Evolutionary conservation across 1,140 invertebrate genomes (phyloP), one percentile per base, ranked within the genome.

Genomic region (Thalassaphorura encarpata): DNA sequence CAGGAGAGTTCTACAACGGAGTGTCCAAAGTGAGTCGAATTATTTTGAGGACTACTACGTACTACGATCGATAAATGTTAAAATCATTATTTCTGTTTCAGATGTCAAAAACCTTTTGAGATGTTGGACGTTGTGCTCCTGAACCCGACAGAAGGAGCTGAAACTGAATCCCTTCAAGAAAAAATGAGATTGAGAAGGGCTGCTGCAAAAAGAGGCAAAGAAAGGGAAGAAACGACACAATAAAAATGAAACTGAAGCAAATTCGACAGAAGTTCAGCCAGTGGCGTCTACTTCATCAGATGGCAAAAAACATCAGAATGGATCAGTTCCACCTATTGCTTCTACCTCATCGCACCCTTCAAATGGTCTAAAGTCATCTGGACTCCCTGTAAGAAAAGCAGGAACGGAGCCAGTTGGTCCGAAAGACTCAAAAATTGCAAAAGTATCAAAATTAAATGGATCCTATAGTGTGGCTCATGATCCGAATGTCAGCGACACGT

Each of bases 401-500:
- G n/a, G 13, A 33, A 29, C 26, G 42, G 54, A 19, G 6, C 28
- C n/a, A 42, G 28, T 42, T 41, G n/a, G 8, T 31, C 6, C n/a
- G 40, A 16, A 23, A 6, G 29, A 52, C 11, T 13, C 36, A 18
- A 56, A 42, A n/a, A 23, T 8, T 19, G 26, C 28, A 6, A 47
- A 29, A 5, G 18, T 26, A 26, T 50, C 18, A n/a, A 49, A 42
- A 49, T 88, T 88, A 69, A 79, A 84, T 3, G 87, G 83, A 67
- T 76, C 76, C 40, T 90, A 91, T 66, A 89, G 86, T 68, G 80
- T 95, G 40, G 84, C 89, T n/a, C 84, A 91, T 63, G 92, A 98
- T 76, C 87, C 90, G 0, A 87, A 86, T 62, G 83, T 83, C 0
- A 87, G 83, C 54, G 83, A 89, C 70, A 89, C 92, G 1, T 94